Base-by-base conservation (phyloP, 2,113 vertebrate genomes). In the Sylvietta virens region DNA sequence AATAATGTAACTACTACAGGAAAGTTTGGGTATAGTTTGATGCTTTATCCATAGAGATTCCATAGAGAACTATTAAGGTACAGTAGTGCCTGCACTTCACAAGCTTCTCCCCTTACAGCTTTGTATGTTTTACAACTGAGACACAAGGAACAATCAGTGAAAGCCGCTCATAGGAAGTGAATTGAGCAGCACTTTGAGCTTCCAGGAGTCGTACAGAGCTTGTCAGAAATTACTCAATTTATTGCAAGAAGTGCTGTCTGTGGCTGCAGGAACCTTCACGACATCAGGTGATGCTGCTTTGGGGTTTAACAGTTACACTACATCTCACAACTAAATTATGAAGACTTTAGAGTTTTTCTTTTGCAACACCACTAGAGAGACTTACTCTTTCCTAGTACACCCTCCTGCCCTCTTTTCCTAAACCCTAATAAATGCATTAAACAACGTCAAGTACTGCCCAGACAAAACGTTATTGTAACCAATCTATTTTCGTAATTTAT, bases 231-330 rank as follows among this genome's bases (percentile, higher is more conserved):
- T 3, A 51, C 31, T 70, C 33, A 15, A 20, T 42, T 31, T 50
- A 65, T 7, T 61, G 20, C 27, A 57, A 26, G 44, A 64, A 82
- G 21, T 14, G 20, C 20, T 33, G 54, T 3, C 18, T 22, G 58
- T 5, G 3, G 11, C 44, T 83, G 28, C 40, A 35, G 18, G n/a
- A 61, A 53, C 26, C 30, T 67, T 20, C 13, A 42, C 0, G 0
- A 19, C 13, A 26, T 61, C 35, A 44, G 20, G 40, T 21, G 24
- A 10, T 22, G 20, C 3, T 48, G 57, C 40, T 45, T 42, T 48
- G 50, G 26, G 22, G 10, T 53, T 62, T 54, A 78, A 58, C 8
- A 28, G 6, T n/a, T 69, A 11, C 0, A 1, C 26, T 13, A 2
- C 21, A 18, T 37, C 45, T 77, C 58, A 44, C 53, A 87, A 35